Evolutionary conservation across 2,113 vertebrate genomes (phyloP), one percentile per base, ranked within the genome.

Genomic region (Pollachius pollachius): DNA sequence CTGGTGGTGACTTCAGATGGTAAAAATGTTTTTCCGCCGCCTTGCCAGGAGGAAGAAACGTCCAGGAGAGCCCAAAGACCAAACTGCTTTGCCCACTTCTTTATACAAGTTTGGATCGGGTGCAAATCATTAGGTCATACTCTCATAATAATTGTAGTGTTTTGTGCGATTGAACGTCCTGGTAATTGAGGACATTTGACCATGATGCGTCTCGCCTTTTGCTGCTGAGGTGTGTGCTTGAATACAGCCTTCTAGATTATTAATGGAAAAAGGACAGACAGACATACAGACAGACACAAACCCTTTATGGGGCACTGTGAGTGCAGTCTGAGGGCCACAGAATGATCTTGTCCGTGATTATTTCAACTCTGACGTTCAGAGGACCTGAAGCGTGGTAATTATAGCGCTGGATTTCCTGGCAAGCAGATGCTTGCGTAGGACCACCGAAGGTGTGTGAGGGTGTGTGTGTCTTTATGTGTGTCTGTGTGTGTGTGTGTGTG

Each of bases 371-470:
- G 52, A 52, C 15, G 72, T 68, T 69, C 61, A 63, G 68, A 56
- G 68, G 15, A 57, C 66, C 52, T 72, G 56, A 74, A 82, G 72
- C 30, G 15, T 62, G 71, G 71, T 86, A 86, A 87, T 88, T 82
- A 81, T 65, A 74, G 80, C 73, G 74, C 21, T 73, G 78, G 66
- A 61, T 70, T 70, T 64, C 19, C 41, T 52, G 71, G 72, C 77
- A 81, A 67, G 81, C 75, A 62, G 61, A 60, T 61, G 62, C 74
- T 77, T 86, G 83, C 76, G 61, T 56, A 69, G 73, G 23, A 21
- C 21, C 13, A 34, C 25, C 30, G 27, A 16, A 64, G 27, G 21
- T 16, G 6, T 64, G 19, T n/a, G 18, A 70, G 21, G 7, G 19
- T 67, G 41, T 48, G 41, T 9, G 41, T 48, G 41, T 9, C 3